A percentile compares a stretch with the other conserved stretches of the same genome.
Evolutionary conservation across 2,113 vertebrate genomes (phyloP).

Genomic region (Recurvirostra avosetta): DNA sequence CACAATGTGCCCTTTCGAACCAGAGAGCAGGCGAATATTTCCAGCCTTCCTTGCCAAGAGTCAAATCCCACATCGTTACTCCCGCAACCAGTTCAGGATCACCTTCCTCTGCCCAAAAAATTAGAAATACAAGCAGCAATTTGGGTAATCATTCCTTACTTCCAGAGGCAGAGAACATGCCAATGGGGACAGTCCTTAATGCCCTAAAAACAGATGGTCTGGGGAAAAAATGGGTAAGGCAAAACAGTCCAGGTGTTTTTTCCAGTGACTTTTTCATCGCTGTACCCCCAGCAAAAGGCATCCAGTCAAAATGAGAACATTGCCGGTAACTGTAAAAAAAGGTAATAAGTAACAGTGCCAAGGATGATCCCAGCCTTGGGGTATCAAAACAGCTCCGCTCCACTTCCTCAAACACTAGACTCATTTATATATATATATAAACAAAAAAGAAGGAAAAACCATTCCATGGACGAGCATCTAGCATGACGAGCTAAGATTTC

Average conservation of each 20-base stretch:
- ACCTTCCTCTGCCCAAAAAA: not conserved
- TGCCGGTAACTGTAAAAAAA: not conserved
- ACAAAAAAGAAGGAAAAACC: not conserved
- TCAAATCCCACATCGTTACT: not conserved
- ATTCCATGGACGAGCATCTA: not conserved
- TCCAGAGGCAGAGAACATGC: not conserved
- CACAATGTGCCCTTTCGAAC: not conserved
- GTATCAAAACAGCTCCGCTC: not conserved
- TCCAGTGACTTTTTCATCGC: accelerated
- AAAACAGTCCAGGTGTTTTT: not conserved
- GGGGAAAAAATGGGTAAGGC: not conserved
- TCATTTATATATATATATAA: not conserved
- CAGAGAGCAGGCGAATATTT: not conserved
- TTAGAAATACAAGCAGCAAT: not conserved
- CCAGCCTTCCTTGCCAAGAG: not conserved
- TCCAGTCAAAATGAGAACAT: not conserved
- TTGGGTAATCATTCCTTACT: not conserved
- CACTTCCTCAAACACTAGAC: not conserved
- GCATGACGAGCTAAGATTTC: not conserved
- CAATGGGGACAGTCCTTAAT: not conserved
- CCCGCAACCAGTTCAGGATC: not conserved
- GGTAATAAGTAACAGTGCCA: not conserved
- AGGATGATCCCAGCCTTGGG: not conserved
- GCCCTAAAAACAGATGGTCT: not conserved
- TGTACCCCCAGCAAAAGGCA: not conserved